Evolutionary conservation across 2,113 vertebrate species (phyloP).

Genomic region (Ellobius talpinus): DNA sequence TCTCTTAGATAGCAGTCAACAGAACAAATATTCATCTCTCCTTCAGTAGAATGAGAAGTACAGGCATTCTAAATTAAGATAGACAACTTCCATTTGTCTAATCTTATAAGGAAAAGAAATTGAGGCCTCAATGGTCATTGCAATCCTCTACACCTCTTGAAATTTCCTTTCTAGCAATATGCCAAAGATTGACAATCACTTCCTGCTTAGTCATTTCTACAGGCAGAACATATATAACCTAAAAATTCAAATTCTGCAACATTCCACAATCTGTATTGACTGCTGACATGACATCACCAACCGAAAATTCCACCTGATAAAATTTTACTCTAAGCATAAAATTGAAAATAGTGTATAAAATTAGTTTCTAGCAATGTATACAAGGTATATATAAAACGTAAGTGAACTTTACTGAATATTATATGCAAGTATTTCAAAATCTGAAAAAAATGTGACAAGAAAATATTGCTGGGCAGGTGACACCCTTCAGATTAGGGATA

Average conservation of each 20-base stretch:
- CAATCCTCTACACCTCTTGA: background rate
- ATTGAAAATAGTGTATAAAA: constrained; percentile 10
- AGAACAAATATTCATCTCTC: constrained; percentile 46
- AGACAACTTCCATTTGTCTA: background rate
- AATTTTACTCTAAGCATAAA: background rate
- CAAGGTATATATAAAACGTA: background rate
- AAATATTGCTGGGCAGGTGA: background rate
- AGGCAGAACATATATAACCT: background rate
- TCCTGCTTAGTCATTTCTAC: background rate
- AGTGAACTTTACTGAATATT: background rate
- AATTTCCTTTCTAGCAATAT: background rate
- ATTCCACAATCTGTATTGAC: background rate
- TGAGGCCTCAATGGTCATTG: background rate
- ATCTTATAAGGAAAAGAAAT: background rate
- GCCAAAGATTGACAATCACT: background rate
- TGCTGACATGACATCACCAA: background rate
- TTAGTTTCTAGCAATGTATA: background rate
- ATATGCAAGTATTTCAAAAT: background rate
- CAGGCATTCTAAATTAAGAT: background rate
- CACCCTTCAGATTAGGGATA: background rate
- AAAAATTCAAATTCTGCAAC: background rate
- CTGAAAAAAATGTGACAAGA: background rate
- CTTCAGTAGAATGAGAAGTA: constrained; percentile 30
- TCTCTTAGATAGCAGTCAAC: background rate
- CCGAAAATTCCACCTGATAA: background rate